A percentile compares a stretch with the other conserved stretches of the same genome.
phyloP scores from a whole-genome alignment of 2,888 invertebrate species.

The Stenodera caucasica region DNA sequence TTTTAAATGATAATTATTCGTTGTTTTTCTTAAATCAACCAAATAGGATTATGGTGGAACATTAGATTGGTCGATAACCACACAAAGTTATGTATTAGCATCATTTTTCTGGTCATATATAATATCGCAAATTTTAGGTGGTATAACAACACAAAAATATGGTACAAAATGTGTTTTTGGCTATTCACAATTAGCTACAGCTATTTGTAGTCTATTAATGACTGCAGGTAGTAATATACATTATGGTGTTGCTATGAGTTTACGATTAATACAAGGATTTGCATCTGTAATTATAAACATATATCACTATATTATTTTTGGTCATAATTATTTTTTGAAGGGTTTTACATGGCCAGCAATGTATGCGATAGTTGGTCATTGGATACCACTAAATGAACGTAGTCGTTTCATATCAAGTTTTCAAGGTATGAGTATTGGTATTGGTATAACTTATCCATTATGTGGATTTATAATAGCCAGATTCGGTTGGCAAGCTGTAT shows the following conservation, averaged over 20 bases:
- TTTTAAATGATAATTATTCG: too few species aligned
- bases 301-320: too few species aligned
- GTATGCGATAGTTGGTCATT: conserved; percentile 72
- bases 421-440: conserved; percentile 75
- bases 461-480: conserved; percentile 71
- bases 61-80: conserved; percentile 65
- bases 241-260: conserved; percentile 62
- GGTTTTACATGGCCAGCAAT: conserved; percentile 76
- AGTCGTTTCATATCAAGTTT: conserved; percentile 77
- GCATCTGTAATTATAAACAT: too few species aligned
- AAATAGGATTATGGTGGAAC: conserved; percentile 59
- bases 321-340: too few species aligned
- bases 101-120: conserved; percentile 77
- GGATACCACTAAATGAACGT: conserved; percentile 72
- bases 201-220: conserved; percentile 67
- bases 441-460: conserved; percentile 70
- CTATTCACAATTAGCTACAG: conserved; percentile 70
- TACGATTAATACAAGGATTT: conserved; percentile 69
- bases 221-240: conserved; percentile 66
- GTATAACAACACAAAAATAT: conserved; percentile 69
- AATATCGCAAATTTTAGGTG: conserved; percentile 69
- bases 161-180: conserved; percentile 73
- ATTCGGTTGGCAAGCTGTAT: conserved; percentile 69
- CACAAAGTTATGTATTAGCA: conserved; percentile 67
- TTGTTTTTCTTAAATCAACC: background rate